Percentiles rank a stretch among this genome's conserved stretches.
Evolutionary conservation across 2,113 vertebrate species (phyloP).

Genomic region (Ciconia stormi): DNA sequence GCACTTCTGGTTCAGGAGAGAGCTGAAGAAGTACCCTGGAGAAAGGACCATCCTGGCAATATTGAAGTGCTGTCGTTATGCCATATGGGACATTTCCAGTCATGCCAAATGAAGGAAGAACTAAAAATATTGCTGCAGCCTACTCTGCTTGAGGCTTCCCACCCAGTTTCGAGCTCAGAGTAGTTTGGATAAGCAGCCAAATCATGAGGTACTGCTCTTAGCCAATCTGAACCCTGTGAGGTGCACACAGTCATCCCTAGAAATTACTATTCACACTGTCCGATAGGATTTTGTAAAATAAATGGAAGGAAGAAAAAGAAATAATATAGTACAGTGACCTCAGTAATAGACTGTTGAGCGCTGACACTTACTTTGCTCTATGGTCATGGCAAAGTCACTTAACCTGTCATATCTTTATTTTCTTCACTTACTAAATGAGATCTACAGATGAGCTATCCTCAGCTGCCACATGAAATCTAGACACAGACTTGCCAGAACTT

Average conservation of each 20-base stretch:
- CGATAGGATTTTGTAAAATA: not conserved
- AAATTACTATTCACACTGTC: not conserved
- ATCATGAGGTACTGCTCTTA: not conserved
- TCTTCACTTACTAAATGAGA: not conserved
- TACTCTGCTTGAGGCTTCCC: not conserved
- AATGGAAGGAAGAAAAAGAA: not conserved
- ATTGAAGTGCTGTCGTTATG: not conserved
- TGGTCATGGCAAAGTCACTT: not conserved
- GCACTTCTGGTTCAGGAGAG: not conserved
- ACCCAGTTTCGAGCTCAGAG: not conserved
- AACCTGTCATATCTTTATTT: not conserved
- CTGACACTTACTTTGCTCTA: not conserved
- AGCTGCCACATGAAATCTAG: not conserved
- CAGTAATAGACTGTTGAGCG: not conserved
- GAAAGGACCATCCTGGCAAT: not conserved
- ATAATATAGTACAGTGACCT: not conserved
- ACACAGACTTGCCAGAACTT: not conserved
- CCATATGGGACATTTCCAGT: not conserved
- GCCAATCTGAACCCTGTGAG: not conserved
- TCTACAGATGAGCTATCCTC: not conserved
- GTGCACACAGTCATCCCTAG: not conserved
- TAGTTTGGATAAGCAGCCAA: not conserved
- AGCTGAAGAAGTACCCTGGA: not conserved
- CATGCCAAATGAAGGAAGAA: not conserved
- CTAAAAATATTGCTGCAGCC: not conserved